Percentiles rank a stretch among this genome's conserved stretches.
Evolutionary conservation across 2,113 vertebrate genomes (phyloP).

Genomic region (Rhizomys pruinosus): DNA sequence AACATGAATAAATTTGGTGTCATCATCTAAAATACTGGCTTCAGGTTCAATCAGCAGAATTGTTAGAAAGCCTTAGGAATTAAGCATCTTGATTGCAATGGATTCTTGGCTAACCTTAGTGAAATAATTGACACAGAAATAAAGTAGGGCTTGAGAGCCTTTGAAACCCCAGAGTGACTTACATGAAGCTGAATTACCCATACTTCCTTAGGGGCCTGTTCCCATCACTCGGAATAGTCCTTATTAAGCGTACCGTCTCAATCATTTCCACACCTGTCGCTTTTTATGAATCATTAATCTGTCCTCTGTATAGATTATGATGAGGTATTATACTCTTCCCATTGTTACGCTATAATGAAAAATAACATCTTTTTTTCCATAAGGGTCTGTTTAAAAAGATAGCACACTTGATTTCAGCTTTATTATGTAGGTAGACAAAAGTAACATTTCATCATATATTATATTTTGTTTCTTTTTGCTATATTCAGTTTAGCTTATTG

Average conservation of each 20-base stretch:
- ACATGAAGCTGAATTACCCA: constrained; percentile 41
- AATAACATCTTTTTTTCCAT: background rate
- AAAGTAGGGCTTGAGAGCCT: constrained; percentile 11
- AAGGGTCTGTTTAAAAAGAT: background rate
- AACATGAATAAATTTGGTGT: constrained; percentile 14
- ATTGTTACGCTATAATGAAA: constrained; percentile 35
- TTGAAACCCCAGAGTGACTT: constrained; percentile 51
- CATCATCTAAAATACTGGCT: constrained; percentile 14
- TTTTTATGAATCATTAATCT: constrained; percentile 69
- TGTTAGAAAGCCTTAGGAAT: constrained; percentile 25
- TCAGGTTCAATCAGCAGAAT: background rate
- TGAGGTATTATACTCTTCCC: constrained; percentile 5
- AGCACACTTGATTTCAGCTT: constrained; percentile 40
- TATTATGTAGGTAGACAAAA: background rate
- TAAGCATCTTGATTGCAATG: background rate
- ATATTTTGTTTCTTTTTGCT: background rate
- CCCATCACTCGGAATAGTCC: background rate
- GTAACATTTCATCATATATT: background rate
- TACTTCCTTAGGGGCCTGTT: background rate
- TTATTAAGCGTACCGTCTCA: constrained; percentile 27
- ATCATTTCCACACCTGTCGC: constrained; percentile 43
- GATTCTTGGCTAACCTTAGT: constrained; percentile 30
- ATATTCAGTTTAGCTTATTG: background rate
- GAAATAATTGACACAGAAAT: constrained; percentile 44
- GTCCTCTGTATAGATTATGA: constrained; percentile 42